Evolutionary conservation across 2,888 invertebrate species (phyloP), one percentile per base, ranked within the genome.

Genomic region (Lymantria monacha): DNA sequence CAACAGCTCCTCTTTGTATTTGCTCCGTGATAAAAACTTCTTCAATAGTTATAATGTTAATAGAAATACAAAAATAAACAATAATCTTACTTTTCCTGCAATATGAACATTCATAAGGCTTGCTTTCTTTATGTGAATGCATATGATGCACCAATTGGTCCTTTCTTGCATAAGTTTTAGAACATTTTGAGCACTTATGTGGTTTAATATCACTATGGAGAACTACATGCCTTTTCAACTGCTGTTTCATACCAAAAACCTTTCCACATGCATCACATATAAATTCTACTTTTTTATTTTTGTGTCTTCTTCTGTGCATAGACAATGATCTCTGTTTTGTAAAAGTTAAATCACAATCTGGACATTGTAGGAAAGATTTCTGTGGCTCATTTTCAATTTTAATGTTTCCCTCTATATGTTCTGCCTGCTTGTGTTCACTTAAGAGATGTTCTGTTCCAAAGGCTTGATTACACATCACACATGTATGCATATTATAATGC

Each of bases 111-210:
- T 87, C 81, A 70, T 93, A 92, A 7, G 92, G 91, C 68, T 93
- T 94, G 22, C 85, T 72, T 3, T 92, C 92, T 14, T 86, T 84
- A 74, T 94, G 94, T n/a, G 85, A 84, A 59, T 92, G 93, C 78
- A 93, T 82, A 70, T 94, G 94, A 51, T 91, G 85, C 9, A 83
- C 83, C 0, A 94, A 74, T 61, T 93, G 93, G 45, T 94, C 93
- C 0, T 89, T 87, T 44, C 94, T 79, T 0, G 92, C 86, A 66
- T 93, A 94, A 0, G 84, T 85, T 66, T 93, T 94, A 0, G 89
- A 79, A 64, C 94, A 94, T 43, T 91, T 77, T 5, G 79, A 79
- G 73, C 95, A 95, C 45, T 84, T 81, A 55, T 86, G 90, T 0
- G 90, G 88, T 52, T 90, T 92, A 1, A 88, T 82, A n/a, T 86